Conservation (phyloP, 2,797 vertebrate genomes). For the Uromys caudimaculatus region DNA sequence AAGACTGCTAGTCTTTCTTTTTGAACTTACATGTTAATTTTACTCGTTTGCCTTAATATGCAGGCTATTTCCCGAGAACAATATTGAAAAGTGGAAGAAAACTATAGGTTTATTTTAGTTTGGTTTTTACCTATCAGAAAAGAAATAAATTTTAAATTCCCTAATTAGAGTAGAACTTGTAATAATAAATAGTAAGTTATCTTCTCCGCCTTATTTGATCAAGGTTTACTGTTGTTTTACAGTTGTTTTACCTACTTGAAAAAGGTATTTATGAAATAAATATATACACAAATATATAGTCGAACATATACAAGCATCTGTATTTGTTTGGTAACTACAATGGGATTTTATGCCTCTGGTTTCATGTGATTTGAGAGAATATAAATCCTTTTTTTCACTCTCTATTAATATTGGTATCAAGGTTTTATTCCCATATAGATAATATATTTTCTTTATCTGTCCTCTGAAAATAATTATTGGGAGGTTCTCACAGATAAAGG, state of each 20-base stretch:
- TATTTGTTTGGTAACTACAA: background rate
- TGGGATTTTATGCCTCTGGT: background rate
- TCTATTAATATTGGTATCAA: background rate
- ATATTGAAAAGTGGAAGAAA: background rate
- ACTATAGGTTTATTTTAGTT: background rate
- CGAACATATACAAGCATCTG: background rate
- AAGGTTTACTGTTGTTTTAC: background rate
- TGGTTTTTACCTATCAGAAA: background rate
- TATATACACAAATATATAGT: rapidly evolving
- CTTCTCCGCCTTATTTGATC: background rate
- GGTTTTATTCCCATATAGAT: background rate
- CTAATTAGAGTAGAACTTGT: background rate
- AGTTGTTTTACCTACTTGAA: no score
- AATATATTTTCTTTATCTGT: background rate
- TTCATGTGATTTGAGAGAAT: background rate
- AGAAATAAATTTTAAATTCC: background rate
- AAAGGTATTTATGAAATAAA: no score
- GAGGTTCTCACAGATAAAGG: background rate
- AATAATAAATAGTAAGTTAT: background rate
- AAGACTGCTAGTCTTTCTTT: background rate
- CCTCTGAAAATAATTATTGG: background rate
- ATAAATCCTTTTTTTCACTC: background rate
- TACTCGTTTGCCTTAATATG: background rate
- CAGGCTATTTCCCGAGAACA: background rate
- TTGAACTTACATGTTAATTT: background rate